Evolutionary conservation across 2,888 invertebrate genomes (phyloP), one percentile per base, ranked within the genome.

Genomic region (Baccha elongata): DNA sequence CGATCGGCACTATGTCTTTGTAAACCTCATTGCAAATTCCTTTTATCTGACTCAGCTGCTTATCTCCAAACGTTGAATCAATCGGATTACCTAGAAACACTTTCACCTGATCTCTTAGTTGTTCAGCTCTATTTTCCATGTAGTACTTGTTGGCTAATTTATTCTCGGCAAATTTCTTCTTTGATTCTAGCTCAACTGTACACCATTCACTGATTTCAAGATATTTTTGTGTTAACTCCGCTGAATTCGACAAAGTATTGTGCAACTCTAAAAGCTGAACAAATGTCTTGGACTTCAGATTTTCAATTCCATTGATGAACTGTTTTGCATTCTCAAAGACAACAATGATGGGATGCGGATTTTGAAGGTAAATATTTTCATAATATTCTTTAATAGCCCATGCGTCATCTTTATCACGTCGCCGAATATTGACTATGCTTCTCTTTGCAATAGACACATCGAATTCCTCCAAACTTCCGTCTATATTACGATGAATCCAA

Each of bases 331-430:
- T 86, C n/a, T 88, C 86, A 62, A 90, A 90, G 0, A 89, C 89
- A 58, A 89, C 86, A 0, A 89, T 40, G 3, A 88, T 87, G 0
- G 88, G 88, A 71, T 89, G 89, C n/a, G 86, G 69, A 46, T 88
- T 88, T n/a, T 86, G 80, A 37, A 87, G 74, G 55, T 89, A 90
- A 0, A 87, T 86, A 21, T 90, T 86, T 40, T 90, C 88, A 84
- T 89, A 91, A 58, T 86, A 91, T 3, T 87, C 65, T n/a, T 89
- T 89, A 11, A 91, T 89, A 13, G 88, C 89, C 88, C 88, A 89
- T 1, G 90, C 90, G 62, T 90, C 89, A 29, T 90, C 90, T 32
- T 88, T 88, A 46, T 88, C 88, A 1, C 90, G 86, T 11, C 87
- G 81, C 0, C 90, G 87, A 52, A 89, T 89, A 17, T 89, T 89